phyloP scores from a whole-genome alignment of 2,797 vertebrate species.

The Eurystomus glaucurus region DNA sequence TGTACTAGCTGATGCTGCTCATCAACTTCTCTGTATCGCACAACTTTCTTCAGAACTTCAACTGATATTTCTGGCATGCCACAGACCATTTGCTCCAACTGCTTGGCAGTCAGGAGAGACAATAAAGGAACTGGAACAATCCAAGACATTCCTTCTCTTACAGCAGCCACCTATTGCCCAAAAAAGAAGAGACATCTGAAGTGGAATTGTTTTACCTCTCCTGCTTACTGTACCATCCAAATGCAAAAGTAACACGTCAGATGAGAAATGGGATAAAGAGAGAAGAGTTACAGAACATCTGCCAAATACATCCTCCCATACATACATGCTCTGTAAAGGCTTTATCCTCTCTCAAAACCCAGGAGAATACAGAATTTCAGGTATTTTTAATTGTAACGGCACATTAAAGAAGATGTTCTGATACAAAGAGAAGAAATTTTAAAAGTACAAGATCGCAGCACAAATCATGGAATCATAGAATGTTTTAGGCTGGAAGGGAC shows the following conservation, averaged over 20 bases:
- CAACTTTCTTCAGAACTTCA: conserved; percentile 88
- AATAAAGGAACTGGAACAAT: conserved; percentile 87
- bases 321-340: not conserved
- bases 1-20: conserved; percentile 88
- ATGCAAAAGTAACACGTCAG: not conserved
- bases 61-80: conserved; percentile 90
- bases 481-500: no score
- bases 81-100: conserved; percentile 89
- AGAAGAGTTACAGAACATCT: not conserved
- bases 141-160: conserved; percentile 90
- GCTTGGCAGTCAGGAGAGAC: conserved; percentile 88
- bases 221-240: not conserved
- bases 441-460: not conserved
- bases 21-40: conserved; percentile 88
- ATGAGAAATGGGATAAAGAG: not conserved
- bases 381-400: not conserved
- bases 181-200: not conserved
- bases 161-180: conserved; percentile 84
- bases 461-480: not conserved
- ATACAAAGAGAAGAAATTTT: not conserved
- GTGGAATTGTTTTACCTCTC: not conserved
- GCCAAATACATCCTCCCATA: not conserved
- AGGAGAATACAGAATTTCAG: not conserved
- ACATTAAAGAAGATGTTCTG: not conserved
- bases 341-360: not conserved